Conservation (phyloP, 2,113 vertebrate genomes). For the Hemibagrus wyckioides region DNA sequence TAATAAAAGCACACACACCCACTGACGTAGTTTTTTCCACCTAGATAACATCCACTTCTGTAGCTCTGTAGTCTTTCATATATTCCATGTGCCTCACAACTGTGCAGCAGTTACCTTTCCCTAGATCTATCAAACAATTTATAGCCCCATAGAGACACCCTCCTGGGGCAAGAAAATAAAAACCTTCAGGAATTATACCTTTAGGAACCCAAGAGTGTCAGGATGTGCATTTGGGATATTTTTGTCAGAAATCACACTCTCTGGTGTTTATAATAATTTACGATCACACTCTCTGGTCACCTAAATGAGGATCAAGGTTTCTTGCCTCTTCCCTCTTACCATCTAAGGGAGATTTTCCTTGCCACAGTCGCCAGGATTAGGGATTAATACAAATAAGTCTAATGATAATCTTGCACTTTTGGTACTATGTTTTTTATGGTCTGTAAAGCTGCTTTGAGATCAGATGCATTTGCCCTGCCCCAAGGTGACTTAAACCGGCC, state of each 20-base stretch:
- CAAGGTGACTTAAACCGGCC: neutral
- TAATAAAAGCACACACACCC: neutral
- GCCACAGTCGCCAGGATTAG: too few relatives aligned
- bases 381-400: too few relatives aligned
- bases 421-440: too few relatives aligned
- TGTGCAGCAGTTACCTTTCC: neutral
- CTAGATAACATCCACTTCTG: neutral
- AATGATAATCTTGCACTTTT: too few relatives aligned
- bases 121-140: neutral
- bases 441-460: too few relatives aligned
- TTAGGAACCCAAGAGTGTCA: neutral
- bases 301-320: too few relatives aligned
- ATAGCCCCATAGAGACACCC: neutral
- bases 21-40: neutral
- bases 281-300: too few relatives aligned
- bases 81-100: neutral
- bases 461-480: neutral
- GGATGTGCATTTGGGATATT: neutral
- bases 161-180: neutral
- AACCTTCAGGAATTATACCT: neutral
- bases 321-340: too few relatives aligned
- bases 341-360: too few relatives aligned
- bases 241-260: too few relatives aligned
- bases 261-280: too few relatives aligned
- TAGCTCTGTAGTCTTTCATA: neutral